phyloP scores from a whole-genome alignment of 2,888 invertebrate genomes.

The Hanleya hanleyi region DNA sequence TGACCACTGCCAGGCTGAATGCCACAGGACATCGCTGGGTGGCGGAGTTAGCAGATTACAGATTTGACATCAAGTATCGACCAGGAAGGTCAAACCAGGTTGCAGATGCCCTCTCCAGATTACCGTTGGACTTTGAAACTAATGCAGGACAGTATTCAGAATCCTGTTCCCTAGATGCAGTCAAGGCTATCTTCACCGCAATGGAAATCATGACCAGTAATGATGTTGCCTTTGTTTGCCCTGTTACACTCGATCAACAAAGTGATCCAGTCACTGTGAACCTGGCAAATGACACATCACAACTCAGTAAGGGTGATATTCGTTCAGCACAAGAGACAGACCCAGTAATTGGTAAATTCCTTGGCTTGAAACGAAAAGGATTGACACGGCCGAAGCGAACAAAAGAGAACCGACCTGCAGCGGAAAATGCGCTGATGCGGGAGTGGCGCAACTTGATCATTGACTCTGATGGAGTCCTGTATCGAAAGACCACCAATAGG shows the following conservation, averaged over 20 bases:
- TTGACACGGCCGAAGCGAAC: no score
- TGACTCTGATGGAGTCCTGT: not conserved
- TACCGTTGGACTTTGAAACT: not conserved
- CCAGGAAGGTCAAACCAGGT: slow-evolving; percentile 14
- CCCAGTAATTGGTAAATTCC: not conserved
- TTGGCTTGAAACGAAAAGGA: not conserved
- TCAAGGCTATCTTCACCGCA: not conserved
- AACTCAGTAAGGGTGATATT: no score
- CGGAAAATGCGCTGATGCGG: not conserved
- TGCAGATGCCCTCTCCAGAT: slow-evolving; percentile 22
- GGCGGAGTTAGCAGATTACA: slow-evolving; percentile 18
- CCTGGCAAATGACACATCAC: no score
- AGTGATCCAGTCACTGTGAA: no score
- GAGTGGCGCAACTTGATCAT: not conserved
- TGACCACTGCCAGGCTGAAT: slow-evolving; percentile 25
- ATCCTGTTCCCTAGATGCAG: not conserved
- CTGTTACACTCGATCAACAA: not conserved
- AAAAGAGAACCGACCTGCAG: no score
- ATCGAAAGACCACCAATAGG: not conserved
- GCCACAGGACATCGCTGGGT: slow-evolving; percentile 27
- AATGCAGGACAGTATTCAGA: not conserved
- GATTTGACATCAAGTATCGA: slow-evolving; percentile 11
- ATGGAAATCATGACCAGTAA: not conserved
- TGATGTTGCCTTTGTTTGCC: not conserved
- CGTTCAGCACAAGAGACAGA: not conserved